Percentiles rank a stretch among this genome's conserved stretches.
These are phyloP conservation scores for Pyrochroa serraticornis DNA, from an alignment of 2,888 invertebrate genomes.

Conservation along the genomic window DNA sequence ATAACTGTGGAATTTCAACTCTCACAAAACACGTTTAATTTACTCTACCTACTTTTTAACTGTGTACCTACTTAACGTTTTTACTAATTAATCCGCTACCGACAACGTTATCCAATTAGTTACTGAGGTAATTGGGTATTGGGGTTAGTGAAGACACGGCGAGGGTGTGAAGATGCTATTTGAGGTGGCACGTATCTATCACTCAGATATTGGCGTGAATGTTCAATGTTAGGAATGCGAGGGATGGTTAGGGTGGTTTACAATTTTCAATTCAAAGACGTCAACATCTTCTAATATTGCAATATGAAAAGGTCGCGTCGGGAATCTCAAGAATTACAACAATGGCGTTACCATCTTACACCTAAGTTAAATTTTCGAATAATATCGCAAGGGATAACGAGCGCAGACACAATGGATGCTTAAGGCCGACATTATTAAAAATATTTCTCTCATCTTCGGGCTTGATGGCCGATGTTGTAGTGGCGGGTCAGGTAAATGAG, in stretches of 20 bases:
- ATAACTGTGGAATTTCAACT: too few relatives aligned
- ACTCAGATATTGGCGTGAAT: slow-evolving; percentile 53
- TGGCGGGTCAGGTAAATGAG: too few relatives aligned
- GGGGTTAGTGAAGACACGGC: not conserved
- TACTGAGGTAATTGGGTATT: too few relatives aligned
- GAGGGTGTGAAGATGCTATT: not conserved
- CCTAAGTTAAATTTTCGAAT: slow-evolving; percentile 30
- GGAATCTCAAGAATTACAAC: slow-evolving; percentile 52
- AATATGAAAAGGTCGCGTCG: slow-evolving; percentile 52
- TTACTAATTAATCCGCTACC: too few relatives aligned
- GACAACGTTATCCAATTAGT: too few relatives aligned
- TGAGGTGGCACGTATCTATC: slow-evolving; percentile 41
- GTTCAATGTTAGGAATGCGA: slow-evolving; percentile 54
- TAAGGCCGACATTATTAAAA: slow-evolving; percentile 5
- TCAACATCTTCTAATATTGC: slow-evolving; percentile 56
- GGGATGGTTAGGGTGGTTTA: slow-evolving; percentile 54
- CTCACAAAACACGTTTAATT: too few relatives aligned
- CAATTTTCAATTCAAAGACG: slow-evolving; percentile 57
- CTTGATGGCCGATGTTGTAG: too few relatives aligned
- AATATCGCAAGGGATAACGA: slow-evolving; percentile 8
- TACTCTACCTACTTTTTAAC: too few relatives aligned
- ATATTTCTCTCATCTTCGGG: not conserved
- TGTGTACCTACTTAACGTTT: too few relatives aligned
- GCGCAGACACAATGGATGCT: not conserved
- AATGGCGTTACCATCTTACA: slow-evolving; percentile 46